Conservation (phyloP, 2,113 vertebrate species). For the Phocoena phocoena region DNA sequence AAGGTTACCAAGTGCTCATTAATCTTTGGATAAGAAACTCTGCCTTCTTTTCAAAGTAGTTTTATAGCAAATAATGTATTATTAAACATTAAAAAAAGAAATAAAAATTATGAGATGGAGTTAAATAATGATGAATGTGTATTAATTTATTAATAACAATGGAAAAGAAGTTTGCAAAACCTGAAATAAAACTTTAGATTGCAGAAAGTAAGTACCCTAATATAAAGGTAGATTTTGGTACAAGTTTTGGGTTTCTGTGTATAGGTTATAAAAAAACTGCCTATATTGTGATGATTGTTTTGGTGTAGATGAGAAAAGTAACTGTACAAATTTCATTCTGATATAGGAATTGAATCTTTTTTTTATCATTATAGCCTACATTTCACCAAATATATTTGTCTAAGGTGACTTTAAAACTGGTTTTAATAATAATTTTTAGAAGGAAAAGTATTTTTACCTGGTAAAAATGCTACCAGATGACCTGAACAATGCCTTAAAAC, state of each 20-base stretch:
- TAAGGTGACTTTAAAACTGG: neutral
- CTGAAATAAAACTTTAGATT: neutral
- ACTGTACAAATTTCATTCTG: constrained; percentile 9
- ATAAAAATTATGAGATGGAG: neutral
- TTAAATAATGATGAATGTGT: neutral
- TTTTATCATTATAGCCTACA: neutral
- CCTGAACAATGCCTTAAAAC: constrained; percentile 5
- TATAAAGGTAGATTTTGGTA: neutral
- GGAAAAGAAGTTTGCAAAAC: constrained; percentile 7
- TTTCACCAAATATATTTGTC: constrained; percentile 19
- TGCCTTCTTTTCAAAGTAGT: constrained; percentile 1
- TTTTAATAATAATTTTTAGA: constrained; percentile 23
- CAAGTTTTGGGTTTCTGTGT: constrained; percentile 4
- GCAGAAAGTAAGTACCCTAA: neutral
- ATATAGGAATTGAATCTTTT: neutral
- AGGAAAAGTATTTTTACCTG: neutral
- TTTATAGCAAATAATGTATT: neutral
- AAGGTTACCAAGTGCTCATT: constrained; percentile 13
- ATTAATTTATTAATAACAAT: neutral
- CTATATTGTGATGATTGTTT: neutral
- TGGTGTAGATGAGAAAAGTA: neutral
- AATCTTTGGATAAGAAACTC: neutral
- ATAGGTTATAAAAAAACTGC: constrained; percentile 41
- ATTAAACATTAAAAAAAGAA: neutral
- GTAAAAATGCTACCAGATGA: constrained; percentile 37